These are phyloP conservation scores for Maconellicoccus hirsutus DNA, from an alignment of 1,140 invertebrate genomes.

Conservation along the genomic window DNA sequence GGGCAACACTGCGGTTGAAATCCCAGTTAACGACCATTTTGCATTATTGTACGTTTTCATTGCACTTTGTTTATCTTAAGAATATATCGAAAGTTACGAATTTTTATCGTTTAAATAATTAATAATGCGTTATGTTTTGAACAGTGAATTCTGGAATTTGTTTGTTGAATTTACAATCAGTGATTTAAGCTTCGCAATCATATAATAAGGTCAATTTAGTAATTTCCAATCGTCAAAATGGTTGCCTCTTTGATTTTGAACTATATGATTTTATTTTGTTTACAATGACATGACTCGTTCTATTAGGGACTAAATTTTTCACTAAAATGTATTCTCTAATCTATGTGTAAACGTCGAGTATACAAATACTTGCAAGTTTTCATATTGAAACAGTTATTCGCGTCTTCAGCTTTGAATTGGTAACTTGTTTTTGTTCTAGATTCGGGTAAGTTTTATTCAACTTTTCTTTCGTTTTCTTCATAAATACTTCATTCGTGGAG, in stretches of 20 bases:
- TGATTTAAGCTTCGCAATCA: not conserved
- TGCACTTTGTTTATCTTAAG: slow-evolving; percentile 22
- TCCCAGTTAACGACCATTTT: slow-evolving; percentile 24
- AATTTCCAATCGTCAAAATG: not conserved
- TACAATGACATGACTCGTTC: not conserved
- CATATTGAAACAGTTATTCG: not conserved
- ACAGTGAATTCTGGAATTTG: not conserved
- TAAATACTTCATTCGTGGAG: not conserved
- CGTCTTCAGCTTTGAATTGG: not conserved
- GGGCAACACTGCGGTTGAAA: not conserved
- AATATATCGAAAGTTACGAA: slow-evolving; percentile 25
- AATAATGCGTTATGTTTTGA: not conserved
- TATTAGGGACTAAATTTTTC: not conserved
- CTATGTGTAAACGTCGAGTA: not conserved
- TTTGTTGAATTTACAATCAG: not conserved
- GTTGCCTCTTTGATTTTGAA: not conserved
- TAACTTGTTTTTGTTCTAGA: not conserved
- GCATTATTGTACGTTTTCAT: slow-evolving; percentile 21
- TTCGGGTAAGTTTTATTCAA: not conserved
- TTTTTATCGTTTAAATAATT: not conserved
- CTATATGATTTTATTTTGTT: not conserved
- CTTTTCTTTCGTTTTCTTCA: too few species aligned
- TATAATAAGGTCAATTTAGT: not conserved
- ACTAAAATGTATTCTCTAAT: not conserved
- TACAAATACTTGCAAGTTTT: not conserved